Base-by-base conservation (phyloP, 2,888 invertebrate species). In the Willowsia nigromaculata region DNA sequence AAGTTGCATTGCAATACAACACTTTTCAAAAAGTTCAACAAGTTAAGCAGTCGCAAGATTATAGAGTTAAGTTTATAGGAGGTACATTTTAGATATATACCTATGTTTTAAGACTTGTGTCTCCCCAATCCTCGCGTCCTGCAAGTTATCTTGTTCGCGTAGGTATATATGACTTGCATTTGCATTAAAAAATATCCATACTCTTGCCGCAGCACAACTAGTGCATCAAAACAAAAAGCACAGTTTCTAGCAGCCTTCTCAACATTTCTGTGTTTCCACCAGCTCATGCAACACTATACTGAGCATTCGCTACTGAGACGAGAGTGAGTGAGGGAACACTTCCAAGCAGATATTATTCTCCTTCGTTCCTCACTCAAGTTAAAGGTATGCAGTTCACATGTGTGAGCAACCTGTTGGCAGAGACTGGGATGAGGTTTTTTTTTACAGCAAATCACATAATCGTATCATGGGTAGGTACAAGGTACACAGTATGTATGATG, bases 201-300 rank as follows among this genome's bases (percentile, higher is more conserved):
- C 43, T 40, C 22, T 71, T 6, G 6, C 37, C 3, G 62, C 62
- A n/a, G 30, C 50, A 6, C n/a, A 30, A 37, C 47, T 71, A 40
- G 15, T 27, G 4, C 30, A 15, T 25, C 65, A 6, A 9, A 2
- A 13, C n/a, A 6, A 76, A 50, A n/a, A 13, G 50, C 18, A 7
- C 27, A 76, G 47, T 1, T 25, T 25, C 43, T 47, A 7, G 50
- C 47, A 76, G n/a, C 27, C 43, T 74, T 47, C 50, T 47, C 25
- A 71, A 30, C n/a, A 71, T 22, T n/a, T 71, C n/a, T 47, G 47
- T 74, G 76, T 76, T 76, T 76, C 76, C 76, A 76, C 50, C 50
- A 76, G 47, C 50, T 27, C 50, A 76, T 25, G 11, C 76, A 50
- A 18, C 30, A 25, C 25, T 50, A 47, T 18, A 76, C 76, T 76